Base-by-base conservation (phyloP, 1,140 invertebrate species). In the Choristoneura fumiferana region DNA sequence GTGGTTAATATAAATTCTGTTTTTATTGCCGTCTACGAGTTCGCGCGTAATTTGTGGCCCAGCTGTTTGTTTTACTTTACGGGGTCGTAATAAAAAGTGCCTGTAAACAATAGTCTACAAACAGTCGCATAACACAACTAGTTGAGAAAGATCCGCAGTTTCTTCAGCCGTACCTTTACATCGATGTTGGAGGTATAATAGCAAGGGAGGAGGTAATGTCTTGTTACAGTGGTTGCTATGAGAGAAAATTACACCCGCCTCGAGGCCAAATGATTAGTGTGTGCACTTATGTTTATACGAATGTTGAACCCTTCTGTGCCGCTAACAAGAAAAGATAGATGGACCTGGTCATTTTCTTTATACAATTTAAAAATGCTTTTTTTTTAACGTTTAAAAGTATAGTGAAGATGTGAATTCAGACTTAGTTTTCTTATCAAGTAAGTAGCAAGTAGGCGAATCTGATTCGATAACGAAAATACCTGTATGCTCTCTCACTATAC, bases 41-140 rank as follows among this genome's bases (percentile, higher is more conserved):
- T 54, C 33, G 37, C 15, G 55, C 9, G 58, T 66, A 67, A 67
- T 61, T 65, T 67, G 57, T 57, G 57, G 39, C 13, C 35, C 49
- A 49, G 60, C 55, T 57, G 62, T 62, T 58, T 63, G 63, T 65
- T 71, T 63, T 62, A 60, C 57, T 71, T 71, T 65, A 71, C 58
- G 60, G 52, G 18, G 55, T 18, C 22, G 57, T 55, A 65, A 71
- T 71, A 71, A 71, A 69, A 71, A 70, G 61, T 62, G 49, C 55
- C 43, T 59, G 65, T 63, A 54, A 65, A 63, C 35, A 57, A 67
- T 63, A 58, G 65, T 60, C 63, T 60, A 22, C 54, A 62, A 64
- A 67, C 61, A 54, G 34, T 54, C 49, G 62, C 38, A 22, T 37
- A 39, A 40, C 54, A 61, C 6, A 34, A 38, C 59, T 35, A 57